Evolutionary conservation across 2,888 invertebrate genomes (phyloP).

Genomic region (Dusona sp.): DNA sequence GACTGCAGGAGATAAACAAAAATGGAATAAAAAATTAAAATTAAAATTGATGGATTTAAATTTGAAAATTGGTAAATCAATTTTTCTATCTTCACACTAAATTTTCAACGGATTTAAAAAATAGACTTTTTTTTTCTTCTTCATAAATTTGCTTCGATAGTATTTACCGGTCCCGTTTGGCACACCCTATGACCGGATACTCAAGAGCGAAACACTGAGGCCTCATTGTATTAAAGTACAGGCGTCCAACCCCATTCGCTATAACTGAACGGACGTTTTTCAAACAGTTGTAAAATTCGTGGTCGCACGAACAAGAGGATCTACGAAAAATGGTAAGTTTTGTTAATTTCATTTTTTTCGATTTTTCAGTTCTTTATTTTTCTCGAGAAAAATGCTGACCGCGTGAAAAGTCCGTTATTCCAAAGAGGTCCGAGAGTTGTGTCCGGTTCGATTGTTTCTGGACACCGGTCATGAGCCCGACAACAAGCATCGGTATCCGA

Average conservation of each 20-base stretch:
- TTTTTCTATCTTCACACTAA: no score
- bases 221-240: conserved; percentile 90
- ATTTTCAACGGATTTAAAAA: no score
- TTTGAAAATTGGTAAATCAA: no score
- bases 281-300: conserved; percentile 89
- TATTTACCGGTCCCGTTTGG: no score
- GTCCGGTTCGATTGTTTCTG: conserved; percentile 86
- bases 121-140: no score
- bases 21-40: no score
- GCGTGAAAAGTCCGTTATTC: conserved; percentile 89
- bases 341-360: no score
- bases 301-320: conserved; percentile 90
- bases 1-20: no score
- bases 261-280: conserved; percentile 86
- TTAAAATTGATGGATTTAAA: no score
- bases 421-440: conserved; percentile 87
- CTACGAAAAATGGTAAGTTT: conserved; percentile 84
- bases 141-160: no score
- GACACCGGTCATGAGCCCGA: conserved; percentile 89
- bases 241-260: conserved; percentile 88
- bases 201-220: conserved; percentile 89
- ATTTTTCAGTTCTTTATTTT: no score
- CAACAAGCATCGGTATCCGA: conserved; percentile 90
- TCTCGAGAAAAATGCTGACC: conserved; percentile 83
- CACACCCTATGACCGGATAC: conserved; percentile 76